Base-by-base conservation (phyloP, 2,888 invertebrate genomes). In the Euplexia lucipara region DNA sequence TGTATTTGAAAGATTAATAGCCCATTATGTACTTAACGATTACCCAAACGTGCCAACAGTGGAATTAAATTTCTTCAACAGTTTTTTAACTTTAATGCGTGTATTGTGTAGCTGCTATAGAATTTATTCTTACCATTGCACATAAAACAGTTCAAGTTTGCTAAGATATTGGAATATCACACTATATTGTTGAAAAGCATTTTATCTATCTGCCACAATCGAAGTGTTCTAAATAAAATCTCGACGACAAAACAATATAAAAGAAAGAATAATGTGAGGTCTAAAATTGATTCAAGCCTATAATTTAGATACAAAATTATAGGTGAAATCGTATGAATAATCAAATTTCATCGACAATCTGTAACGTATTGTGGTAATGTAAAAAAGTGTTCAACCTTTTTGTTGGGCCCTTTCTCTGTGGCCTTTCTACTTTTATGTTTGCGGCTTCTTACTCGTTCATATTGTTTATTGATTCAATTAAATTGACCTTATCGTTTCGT, bases 271-370 rank as follows among this genome's bases (percentile, higher is more conserved):
- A 48, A 64, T 72, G 60, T 52, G 80, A 70, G 81, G 76, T 70
- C 70, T 78, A 75, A 64, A 70, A 85, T 87, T 78, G 83, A 84
- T 82, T 63, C 75, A 83, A 87, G 76, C 75, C 85, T 82, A 82
- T 87, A 88, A 91, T 90, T 90, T 88, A 79, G 76, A 78, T 66
- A 79, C 78, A 68, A 89, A 90, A 90, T 90, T 88, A 90, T 85
- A 88, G 86, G 88, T 89, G 90, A 89, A 92, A 90, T 90, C 85
- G 79, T 83, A 88, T 83, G 85, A 87, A 89, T 86, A 83, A 82
- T 75, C 83, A 81, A 77, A 85, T 79, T 81, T 72, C 73, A 76
- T 72, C 81, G 83, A 86, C 86, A 85, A 88, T 88, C 85, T 87
- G 84, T 88, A 87, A 87, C 83, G 87, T 87, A 89, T 87, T 88